phyloP scores from a whole-genome alignment of 2,888 invertebrate species.

The Clunio marinus region DNA sequence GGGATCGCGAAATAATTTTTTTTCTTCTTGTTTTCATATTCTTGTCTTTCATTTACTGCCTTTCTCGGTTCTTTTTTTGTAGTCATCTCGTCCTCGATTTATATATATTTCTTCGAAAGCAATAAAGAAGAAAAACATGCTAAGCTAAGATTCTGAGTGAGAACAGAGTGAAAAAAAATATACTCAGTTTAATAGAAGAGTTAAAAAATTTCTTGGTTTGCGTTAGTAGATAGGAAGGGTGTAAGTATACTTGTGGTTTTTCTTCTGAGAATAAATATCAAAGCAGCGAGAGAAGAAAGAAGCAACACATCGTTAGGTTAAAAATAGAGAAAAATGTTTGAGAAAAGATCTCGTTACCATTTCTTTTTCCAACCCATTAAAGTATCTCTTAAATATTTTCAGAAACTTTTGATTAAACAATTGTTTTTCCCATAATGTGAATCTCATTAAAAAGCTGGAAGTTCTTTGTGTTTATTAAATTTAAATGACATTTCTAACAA shows the following conservation, averaged over 20 bases:
- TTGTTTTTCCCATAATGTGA: too few species aligned
- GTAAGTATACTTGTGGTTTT: constrained; percentile 27
- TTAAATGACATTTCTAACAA: too few species aligned
- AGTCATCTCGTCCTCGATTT: constrained; percentile 37
- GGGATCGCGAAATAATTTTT: constrained; percentile 36
- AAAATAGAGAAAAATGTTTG: constrained; percentile 32
- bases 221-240: constrained; percentile 34
- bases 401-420: too few species aligned
- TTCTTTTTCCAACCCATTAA: constrained; percentile 28
- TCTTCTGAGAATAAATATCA: background rate
- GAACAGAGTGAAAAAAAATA: background rate
- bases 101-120: constrained; percentile 18
- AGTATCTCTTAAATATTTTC: too few species aligned
- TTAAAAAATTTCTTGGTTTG: too few species aligned
- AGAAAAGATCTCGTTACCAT: constrained; percentile 22
- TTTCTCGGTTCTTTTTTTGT: constrained; percentile 2
- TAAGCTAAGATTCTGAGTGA: constrained; percentile 5
- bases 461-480: too few species aligned
- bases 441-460: too few species aligned
- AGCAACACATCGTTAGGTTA: constrained; percentile 32
- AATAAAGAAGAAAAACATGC: constrained; percentile 14
- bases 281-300: constrained; percentile 8
- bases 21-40: constrained; percentile 26
- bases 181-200: too few species aligned
- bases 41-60: constrained; percentile 9